Evolutionary conservation across 2,113 vertebrate species (phyloP).

Genomic region (Oryzias melastigma): DNA sequence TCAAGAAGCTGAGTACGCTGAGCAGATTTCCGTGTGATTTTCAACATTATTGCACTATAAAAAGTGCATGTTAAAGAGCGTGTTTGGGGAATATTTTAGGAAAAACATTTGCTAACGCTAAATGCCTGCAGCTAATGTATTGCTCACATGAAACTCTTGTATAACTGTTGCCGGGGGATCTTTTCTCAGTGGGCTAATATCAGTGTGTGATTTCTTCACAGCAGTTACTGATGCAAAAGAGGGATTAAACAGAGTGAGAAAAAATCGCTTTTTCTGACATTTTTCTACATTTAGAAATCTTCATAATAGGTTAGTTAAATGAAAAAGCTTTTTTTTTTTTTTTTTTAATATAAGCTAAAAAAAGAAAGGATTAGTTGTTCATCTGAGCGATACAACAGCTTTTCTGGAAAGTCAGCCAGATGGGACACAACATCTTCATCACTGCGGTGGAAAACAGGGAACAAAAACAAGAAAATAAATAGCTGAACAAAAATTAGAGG

Average conservation of each 20-base stretch:
- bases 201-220: slow-evolving; percentile 47
- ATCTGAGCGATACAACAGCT: slow-evolving; percentile 51
- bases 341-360: background rate
- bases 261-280: slow-evolving; percentile 20
- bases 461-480: slow-evolving; percentile 48
- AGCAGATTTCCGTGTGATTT: no score
- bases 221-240: slow-evolving; percentile 52
- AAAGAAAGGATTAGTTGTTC: slow-evolving; percentile 43
- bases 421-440: slow-evolving; percentile 70
- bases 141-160: slow-evolving; percentile 27
- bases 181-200: slow-evolving; percentile 54
- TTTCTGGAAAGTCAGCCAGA: slow-evolving; percentile 72
- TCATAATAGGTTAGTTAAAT: background rate
- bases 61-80: no score
- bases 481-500: slow-evolving; percentile 6
- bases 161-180: slow-evolving; percentile 32
- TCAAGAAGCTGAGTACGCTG: background rate
- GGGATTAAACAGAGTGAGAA: slow-evolving; percentile 37
- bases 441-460: slow-evolving; percentile 62
- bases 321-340: slow-evolving; percentile 15
- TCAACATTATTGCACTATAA: background rate
- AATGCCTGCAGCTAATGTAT: slow-evolving; percentile 3
- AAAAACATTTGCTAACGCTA: background rate
- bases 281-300: no score
- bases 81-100: no score